A percentile compares a stretch with the other conserved stretches of the same genome.
Evolutionary conservation across 2,888 invertebrate species (phyloP).

Genomic region (Aricia artaxerxes): DNA sequence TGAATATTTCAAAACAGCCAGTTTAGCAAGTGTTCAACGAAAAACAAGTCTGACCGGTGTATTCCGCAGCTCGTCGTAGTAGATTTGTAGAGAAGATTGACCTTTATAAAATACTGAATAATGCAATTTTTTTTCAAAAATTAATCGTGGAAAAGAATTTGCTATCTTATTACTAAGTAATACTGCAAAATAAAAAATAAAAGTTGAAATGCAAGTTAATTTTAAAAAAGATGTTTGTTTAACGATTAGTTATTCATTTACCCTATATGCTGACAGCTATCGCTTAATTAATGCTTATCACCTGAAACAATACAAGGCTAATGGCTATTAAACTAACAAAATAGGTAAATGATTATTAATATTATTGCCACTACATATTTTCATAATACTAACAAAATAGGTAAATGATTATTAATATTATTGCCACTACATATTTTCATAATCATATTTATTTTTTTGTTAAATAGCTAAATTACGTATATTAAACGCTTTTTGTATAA

Average conservation of each 20-base stretch:
- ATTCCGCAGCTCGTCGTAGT: not conserved
- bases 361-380: too few relatives aligned
- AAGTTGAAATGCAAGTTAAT: not conserved
- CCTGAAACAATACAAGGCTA: not conserved
- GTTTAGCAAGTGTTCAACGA: not conserved
- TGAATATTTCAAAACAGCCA: constrained; percentile 1
- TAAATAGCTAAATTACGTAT: too few relatives aligned
- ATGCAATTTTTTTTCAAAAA: too few relatives aligned
- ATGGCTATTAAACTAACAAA: not conserved
- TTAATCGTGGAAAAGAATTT: too few relatives aligned
- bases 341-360: not conserved
- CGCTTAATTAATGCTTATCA: not conserved
- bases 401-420: not conserved
- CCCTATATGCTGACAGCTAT: not conserved
- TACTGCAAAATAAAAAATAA: not conserved
- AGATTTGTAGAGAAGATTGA: not conserved
- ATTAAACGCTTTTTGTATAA: too few relatives aligned
- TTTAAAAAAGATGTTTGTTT: too few relatives aligned
- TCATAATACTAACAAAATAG: not conserved
- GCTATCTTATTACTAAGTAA: too few relatives aligned
- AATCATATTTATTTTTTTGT: too few relatives aligned
- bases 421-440: too few relatives aligned
- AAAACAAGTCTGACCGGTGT: not conserved
- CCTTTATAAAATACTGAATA: not conserved
- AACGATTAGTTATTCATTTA: too few relatives aligned